Conservation (phyloP, 2,888 invertebrate genomes). For the Mythimna vitellina region DNA sequence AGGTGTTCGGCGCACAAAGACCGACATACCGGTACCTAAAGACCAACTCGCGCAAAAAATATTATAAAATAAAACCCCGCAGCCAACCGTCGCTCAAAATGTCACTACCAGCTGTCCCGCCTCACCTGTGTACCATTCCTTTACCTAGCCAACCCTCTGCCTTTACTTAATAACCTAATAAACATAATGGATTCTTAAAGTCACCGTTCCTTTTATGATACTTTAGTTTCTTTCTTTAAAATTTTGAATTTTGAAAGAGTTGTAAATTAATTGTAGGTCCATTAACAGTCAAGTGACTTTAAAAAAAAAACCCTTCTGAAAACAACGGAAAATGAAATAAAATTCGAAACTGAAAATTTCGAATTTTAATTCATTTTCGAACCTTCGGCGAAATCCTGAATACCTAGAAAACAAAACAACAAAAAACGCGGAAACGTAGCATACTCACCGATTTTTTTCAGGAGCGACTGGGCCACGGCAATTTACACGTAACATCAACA, state of each 20-base stretch:
- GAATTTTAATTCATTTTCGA: too few species aligned
- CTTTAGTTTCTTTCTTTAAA: slow-evolving; percentile 13
- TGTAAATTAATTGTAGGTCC: slow-evolving; percentile 23
- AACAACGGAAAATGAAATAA: background rate
- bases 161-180: slow-evolving; percentile 60
- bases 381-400: slow-evolving; percentile 11
- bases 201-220: slow-evolving; percentile 33
- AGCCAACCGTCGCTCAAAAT: slow-evolving; percentile 78
- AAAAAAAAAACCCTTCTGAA: background rate
- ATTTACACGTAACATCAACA: slow-evolving; percentile 82
- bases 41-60: slow-evolving; percentile 78
- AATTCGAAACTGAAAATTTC: slow-evolving; percentile 7
- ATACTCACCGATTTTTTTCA: slow-evolving; percentile 78
- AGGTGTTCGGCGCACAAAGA: slow-evolving; percentile 85
- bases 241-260: slow-evolving; percentile 3
- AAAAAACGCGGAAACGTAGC: slow-evolving; percentile 48
- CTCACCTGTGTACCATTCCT: slow-evolving; percentile 76
- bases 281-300: background rate
- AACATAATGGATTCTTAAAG: slow-evolving; percentile 48
- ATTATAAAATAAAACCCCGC: slow-evolving; percentile 73
- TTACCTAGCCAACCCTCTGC: slow-evolving; percentile 63
- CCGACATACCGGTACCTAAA: slow-evolving; percentile 69
- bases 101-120: slow-evolving; percentile 84
- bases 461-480: slow-evolving; percentile 71
- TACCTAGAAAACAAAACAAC: slow-evolving; percentile 41